phyloP scores from a whole-genome alignment of 2,888 invertebrate species.

The Lycaena phlaeas region DNA sequence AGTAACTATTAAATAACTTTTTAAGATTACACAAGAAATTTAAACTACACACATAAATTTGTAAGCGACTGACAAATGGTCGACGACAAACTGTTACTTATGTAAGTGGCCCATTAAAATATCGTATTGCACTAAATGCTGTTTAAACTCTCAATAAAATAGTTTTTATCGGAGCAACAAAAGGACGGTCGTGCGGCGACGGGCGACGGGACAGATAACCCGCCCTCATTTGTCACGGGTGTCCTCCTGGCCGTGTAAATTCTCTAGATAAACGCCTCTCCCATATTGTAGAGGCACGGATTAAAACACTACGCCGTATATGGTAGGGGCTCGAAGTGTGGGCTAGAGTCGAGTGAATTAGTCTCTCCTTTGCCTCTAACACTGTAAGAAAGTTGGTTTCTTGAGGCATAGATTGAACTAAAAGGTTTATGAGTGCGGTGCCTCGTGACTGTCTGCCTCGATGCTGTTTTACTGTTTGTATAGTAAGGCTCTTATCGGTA shows the following conservation, averaged over 20 bases:
- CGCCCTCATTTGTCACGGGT: slow-evolving; percentile 64
- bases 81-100: not conserved
- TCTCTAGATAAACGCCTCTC: slow-evolving; percentile 57
- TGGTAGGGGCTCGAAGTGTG: too few species aligned
- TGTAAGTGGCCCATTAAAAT: slow-evolving; percentile 35
- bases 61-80: not conserved
- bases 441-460: too few species aligned
- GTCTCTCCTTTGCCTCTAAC: too few species aligned
- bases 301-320: slow-evolving; percentile 14
- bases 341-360: too few species aligned
- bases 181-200: slow-evolving; percentile 30
- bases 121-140: slow-evolving; percentile 27
- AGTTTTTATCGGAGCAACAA: slow-evolving; percentile 19
- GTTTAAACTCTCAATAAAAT: slow-evolving; percentile 25
- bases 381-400: too few species aligned
- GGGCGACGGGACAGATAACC: slow-evolving; percentile 44
- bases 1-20: too few species aligned
- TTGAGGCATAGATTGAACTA: too few species aligned
- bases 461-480: too few species aligned
- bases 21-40: too few species aligned
- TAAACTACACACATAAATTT: not conserved
- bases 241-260: slow-evolving; percentile 59
- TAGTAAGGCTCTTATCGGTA: too few species aligned
- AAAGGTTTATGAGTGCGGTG: too few species aligned
- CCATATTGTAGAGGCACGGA: slow-evolving; percentile 28